Base-by-base conservation (phyloP, 2,888 invertebrate species). In the Ischnus inquisitorius region DNA sequence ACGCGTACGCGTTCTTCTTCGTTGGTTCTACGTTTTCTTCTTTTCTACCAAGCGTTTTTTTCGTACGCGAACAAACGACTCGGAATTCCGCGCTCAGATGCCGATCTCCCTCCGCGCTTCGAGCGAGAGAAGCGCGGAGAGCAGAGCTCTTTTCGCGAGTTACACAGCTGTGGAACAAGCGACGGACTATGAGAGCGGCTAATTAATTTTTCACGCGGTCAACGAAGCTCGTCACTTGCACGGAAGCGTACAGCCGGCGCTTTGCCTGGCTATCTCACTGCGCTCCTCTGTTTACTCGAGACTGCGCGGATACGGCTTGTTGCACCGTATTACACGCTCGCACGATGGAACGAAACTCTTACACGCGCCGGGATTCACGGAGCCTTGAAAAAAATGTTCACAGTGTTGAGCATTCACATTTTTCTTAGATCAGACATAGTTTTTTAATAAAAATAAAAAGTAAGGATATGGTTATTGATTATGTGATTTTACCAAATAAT, bases 271-370 rank as follows among this genome's bases (percentile, higher is more conserved):
- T 64, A n/a, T 67, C n/a, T 34, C 60, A 48, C 54, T 69, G 82
- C 84, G 85, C 79, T 86, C 87, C n/a, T 86, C 82, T 79, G 88
- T 43, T 65, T 69, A 54, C 54, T 60, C 25, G 78, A 51, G 67
- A 51, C 71, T 57, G 67, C 84, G 78, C 87, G 89, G 92, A 92
- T 89, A 92, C 92, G 92, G 92, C 89, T 89, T 89, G 93, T 92
- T 93, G 92, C 85, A 86, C 92, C 92, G 89, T 90, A 93, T 93
- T 93, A 93, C 93, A 93, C 89, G 93, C 93, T 93, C 87, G 89
- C 90, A 87, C 90, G 89, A 93, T 88, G 91, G 91, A 92, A 92
- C 92, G 90, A 71, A 79, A 57, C 75, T 79, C 69, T 83, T 87
- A 80, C 84, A 82, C 85, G 79, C 74, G 71, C 22, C 39, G 22